These are phyloP conservation scores for Drosophila pseudoananassae DNA, from an alignment of 1,140 invertebrate species.

Conservation along the genomic window DNA sequence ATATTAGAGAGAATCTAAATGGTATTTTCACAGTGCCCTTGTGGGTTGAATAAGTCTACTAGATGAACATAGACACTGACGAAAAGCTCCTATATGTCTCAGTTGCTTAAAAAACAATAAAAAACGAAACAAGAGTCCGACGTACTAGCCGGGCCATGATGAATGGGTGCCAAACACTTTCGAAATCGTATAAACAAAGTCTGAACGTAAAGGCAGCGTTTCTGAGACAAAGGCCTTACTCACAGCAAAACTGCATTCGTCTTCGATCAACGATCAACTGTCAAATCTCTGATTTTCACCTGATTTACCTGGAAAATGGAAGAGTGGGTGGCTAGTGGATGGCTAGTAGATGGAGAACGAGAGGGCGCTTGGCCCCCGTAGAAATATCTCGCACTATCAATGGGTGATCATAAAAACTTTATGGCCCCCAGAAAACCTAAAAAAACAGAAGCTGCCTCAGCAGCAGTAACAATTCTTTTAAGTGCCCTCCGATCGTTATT, in stretches of 20 bases:
- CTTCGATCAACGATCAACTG: constrained; percentile 75
- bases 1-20: neutral
- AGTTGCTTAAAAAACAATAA: constrained; percentile 70
- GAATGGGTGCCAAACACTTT: constrained; percentile 74
- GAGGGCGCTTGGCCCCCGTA: constrained; percentile 44
- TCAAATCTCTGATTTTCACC: constrained; percentile 62
- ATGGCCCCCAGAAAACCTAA: constrained; percentile 40
- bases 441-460: constrained; percentile 49
- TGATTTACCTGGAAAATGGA: neutral
- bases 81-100: constrained; percentile 29
- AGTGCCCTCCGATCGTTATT: constrained; percentile 76
- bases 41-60: constrained; percentile 67
- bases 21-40: constrained; percentile 22
- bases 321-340: neutral
- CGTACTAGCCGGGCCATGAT: constrained; percentile 50
- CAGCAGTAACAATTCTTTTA: constrained; percentile 69
- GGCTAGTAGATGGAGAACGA: neutral
- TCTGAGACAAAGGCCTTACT: constrained; percentile 10
- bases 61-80: constrained; percentile 76
- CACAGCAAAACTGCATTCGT: constrained; percentile 64
- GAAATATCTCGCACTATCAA: constrained; percentile 7
- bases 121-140: constrained; percentile 38
- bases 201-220: constrained; percentile 38
- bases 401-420: constrained; percentile 76
- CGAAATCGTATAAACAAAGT: constrained; percentile 72